phyloP scores from a whole-genome alignment of 1,140 invertebrate species.

The Drosophila nannoptera region DNA sequence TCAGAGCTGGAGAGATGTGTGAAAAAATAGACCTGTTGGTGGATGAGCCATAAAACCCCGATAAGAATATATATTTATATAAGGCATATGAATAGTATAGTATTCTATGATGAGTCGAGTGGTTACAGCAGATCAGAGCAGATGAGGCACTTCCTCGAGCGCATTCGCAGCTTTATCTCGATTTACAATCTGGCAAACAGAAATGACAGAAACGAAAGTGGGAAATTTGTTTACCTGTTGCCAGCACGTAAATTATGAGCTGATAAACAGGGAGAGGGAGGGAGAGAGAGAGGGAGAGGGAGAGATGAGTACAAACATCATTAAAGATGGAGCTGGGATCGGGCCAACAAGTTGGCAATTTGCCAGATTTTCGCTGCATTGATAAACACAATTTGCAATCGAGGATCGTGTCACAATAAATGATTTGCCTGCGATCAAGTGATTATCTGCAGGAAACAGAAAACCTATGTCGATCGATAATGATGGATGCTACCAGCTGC shows the following conservation, averaged over 20 bases:
- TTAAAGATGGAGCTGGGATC: too few species aligned
- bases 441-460: constrained; percentile 48
- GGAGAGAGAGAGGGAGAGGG: too few species aligned
- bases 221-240: constrained; percentile 14
- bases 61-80: neutral
- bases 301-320: constrained; percentile 14
- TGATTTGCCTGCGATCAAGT: constrained; percentile 71
- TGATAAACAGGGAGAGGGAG: too few species aligned
- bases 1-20: too few species aligned
- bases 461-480: constrained; percentile 63
- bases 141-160: too few species aligned
- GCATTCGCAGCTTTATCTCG: constrained; percentile 11
- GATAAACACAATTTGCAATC: constrained; percentile 36
- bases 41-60: too few species aligned
- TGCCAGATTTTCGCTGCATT: constrained; percentile 20
- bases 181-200: neutral
- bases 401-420: constrained; percentile 72
- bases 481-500: constrained; percentile 69
- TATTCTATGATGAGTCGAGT: neutral
- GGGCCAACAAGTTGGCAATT: constrained; percentile 29
- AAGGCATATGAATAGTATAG: neutral
- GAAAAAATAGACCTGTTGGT: too few species aligned
- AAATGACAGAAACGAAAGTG: constrained; percentile 2
- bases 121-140: neutral
- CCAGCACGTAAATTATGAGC: constrained; percentile 26